Conservation (phyloP, 2,888 invertebrate genomes). For the Drosophila mayaguana region DNA sequence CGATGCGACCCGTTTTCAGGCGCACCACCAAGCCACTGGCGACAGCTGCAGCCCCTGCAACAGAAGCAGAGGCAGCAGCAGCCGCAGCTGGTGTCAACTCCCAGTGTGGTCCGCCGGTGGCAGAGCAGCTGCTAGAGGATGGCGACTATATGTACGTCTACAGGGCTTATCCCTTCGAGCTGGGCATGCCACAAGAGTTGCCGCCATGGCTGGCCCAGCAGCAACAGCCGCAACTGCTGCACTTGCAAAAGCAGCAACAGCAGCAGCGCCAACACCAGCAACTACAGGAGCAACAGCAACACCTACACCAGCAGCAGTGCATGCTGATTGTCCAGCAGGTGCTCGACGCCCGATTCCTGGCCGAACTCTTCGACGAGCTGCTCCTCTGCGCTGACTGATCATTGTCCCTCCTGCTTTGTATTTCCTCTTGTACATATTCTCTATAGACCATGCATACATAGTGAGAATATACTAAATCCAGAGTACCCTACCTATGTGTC, state of each 20-base stretch:
- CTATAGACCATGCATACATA: neutral
- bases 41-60: too few species aligned
- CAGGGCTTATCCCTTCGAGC: neutral
- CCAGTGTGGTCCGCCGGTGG: neutral
- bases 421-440: neutral
- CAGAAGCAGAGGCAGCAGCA: neutral
- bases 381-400: neutral
- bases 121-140: neutral
- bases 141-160: conserved; percentile 2
- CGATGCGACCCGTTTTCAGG: conserved; percentile 11
- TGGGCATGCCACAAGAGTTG: neutral
- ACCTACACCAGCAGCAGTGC: too few species aligned
- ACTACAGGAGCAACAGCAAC: neutral
- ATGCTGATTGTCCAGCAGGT: neutral
- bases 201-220: neutral
- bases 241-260: neutral
- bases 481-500: neutral
- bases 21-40: neutral
- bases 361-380: conserved; percentile 17
- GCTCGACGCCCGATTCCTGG: conserved; percentile 9
- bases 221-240: neutral
- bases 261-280: neutral
- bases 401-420: neutral
- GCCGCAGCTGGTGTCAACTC: neutral
- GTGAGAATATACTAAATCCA: conserved; percentile 1